These are phyloP conservation scores for Agelaius phoeniceus DNA, from an alignment of 2,113 vertebrate genomes.

Conservation along the genomic window DNA sequence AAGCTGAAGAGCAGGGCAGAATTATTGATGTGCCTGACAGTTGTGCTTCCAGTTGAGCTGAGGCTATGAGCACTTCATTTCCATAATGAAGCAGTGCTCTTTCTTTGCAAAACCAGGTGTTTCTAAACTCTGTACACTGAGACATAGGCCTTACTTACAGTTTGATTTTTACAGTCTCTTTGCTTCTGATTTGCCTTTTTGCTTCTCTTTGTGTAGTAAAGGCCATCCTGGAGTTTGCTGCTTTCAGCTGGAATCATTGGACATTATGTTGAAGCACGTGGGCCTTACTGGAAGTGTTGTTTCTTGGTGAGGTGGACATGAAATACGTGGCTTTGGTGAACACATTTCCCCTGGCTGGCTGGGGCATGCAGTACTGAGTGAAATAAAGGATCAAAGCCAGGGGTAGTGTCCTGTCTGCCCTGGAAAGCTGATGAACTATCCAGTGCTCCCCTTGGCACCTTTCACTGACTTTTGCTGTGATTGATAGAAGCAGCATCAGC, in stretches of 20 bases:
- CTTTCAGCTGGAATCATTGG: neutral
- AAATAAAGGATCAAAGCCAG: slow-evolving; percentile 62
- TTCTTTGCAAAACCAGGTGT: neutral
- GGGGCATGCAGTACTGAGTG: slow-evolving; percentile 24
- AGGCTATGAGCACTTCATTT: neutral
- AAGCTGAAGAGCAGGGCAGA: neutral
- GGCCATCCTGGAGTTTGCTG: neutral
- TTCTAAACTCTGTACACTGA: neutral
- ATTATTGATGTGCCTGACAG: neutral
- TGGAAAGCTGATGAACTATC: slow-evolving; percentile 64
- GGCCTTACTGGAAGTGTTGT: neutral
- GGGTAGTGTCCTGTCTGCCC: slow-evolving; percentile 45
- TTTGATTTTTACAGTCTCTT: neutral
- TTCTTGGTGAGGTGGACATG: slow-evolving; percentile 29
- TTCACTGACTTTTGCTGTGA: slow-evolving; percentile 38
- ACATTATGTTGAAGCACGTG: neutral
- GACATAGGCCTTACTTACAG: neutral
- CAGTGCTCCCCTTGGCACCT: slow-evolving; percentile 45
- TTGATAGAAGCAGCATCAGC: slow-evolving; percentile 4
- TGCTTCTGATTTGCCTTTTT: neutral
- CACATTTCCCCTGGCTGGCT: slow-evolving; percentile 7
- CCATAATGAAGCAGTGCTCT: neutral
- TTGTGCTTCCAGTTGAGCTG: slow-evolving; percentile 1
- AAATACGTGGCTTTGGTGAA: slow-evolving; percentile 29
- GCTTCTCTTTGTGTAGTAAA: neutral